A percentile compares a stretch with the other conserved stretches of the same genome.
phyloP scores from a whole-genome alignment of 2,113 vertebrate genomes.

The Silurus asotus region DNA sequence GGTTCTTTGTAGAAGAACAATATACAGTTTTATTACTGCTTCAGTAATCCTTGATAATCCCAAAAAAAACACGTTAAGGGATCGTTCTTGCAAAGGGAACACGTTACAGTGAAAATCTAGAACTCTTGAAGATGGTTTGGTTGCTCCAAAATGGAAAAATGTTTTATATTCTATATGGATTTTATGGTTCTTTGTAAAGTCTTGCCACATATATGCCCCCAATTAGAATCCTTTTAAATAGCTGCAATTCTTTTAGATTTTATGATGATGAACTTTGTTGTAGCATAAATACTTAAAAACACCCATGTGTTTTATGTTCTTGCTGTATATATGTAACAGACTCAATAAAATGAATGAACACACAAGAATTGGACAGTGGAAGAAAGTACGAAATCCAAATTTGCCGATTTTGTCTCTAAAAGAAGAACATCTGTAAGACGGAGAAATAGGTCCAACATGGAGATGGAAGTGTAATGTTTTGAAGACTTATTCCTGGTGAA shows the following conservation, averaged over 20 bases:
- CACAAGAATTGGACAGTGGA: too few relatives aligned
- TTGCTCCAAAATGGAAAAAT: not conserved
- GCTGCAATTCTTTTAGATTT: not conserved
- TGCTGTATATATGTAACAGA: too few relatives aligned
- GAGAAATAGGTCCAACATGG: too few relatives aligned
- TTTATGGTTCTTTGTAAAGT: not conserved
- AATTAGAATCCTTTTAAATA: not conserved
- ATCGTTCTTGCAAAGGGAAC: not conserved
- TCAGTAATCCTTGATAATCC: not conserved
- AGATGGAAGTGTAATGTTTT: too few relatives aligned
- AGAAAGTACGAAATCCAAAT: too few relatives aligned
- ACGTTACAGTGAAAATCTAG: not conserved
- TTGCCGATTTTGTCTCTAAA: too few relatives aligned
- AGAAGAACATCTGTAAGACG: too few relatives aligned
- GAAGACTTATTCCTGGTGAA: too few relatives aligned
- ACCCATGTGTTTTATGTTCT: too few relatives aligned
- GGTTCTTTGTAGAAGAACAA: not conserved
- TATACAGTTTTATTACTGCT: not conserved
- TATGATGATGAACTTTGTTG: not conserved
- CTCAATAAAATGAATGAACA: too few relatives aligned
- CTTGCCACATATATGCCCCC: not conserved
- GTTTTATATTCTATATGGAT: not conserved
- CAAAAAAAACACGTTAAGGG: not conserved
- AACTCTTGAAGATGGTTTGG: not conserved
- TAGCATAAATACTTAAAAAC: not conserved